Evolutionary conservation across 2,797 vertebrate genomes (phyloP), one percentile per base, ranked within the genome.

Genomic region (Sternotherus odoratus): DNA sequence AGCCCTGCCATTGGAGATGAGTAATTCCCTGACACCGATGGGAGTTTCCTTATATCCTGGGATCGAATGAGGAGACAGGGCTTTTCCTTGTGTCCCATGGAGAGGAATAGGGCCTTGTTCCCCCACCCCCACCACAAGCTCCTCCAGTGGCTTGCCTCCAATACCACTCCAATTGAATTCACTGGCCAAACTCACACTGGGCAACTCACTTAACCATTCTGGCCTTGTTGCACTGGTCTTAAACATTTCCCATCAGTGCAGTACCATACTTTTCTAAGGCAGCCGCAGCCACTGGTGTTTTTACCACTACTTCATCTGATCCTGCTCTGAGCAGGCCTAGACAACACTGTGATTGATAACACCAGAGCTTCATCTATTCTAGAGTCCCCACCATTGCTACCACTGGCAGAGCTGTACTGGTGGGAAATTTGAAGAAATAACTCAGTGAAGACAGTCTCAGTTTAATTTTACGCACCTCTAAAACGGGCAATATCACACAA

Each of bases 261-360:
- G 77, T 72, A 66, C 82, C 56, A 5, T 89, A 91, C 89, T 77
- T 63, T 86, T 84, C 74, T 81, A 51, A 15, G 85, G 91, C 90
- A 69, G 92, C 88, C 50, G 39, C 36, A 43, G 21, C 39, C 36
- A 23, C 39, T 43, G 11, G 39, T 43, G 72, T 39, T 86, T 86
- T 51, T 74, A 87, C 69, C 81, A 79, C 81, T 75, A 87, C 82
- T 86, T 74, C 78, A 30, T 48, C 21, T 66, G 4, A 2, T n/a
- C 3, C 21, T 82, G 56, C 54, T 72, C 2, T 0, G 6, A 84
- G 39, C n/a, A 26, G 43, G 0, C 10, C 69, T 43, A 43, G 39
- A 72, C 69, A 72, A 26, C n/a, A 12, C 36, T 43, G 36, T 26
- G 69, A 72, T 72, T 72, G 26, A 15, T 15, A 56, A 21, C 69